Conservation (phyloP, 2,797 vertebrate genomes). For the Pagetopsis macropterus region DNA sequence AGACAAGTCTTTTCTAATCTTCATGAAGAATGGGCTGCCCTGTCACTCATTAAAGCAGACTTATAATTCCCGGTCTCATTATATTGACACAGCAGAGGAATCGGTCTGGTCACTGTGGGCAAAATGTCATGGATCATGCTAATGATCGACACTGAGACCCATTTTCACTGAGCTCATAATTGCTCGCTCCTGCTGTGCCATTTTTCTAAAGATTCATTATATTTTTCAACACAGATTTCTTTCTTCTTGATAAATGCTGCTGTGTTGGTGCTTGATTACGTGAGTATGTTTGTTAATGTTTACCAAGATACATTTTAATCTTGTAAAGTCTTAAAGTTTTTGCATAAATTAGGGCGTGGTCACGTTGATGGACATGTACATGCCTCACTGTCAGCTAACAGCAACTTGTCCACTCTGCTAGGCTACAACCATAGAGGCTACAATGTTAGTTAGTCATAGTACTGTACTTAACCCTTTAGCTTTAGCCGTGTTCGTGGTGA, state of each 20-base stretch:
- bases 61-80: constrained; percentile 56
- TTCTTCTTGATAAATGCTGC: constrained; percentile 23
- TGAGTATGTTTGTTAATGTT: constrained; percentile 23
- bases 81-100: constrained; percentile 53
- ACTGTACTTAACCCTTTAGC: too few species aligned
- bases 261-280: constrained; percentile 10
- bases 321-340: too few species aligned
- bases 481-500: too few species aligned
- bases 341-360: too few species aligned
- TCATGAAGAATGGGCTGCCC: constrained; percentile 39
- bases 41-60: constrained; percentile 67
- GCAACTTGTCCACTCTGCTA: too few species aligned
- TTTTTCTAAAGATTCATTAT: constrained; percentile 53
- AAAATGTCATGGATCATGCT: constrained; percentile 67
- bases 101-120: constrained; percentile 43
- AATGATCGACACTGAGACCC: constrained; percentile 55
- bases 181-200: constrained; percentile 52
- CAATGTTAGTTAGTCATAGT: too few species aligned
- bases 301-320: constrained; percentile 27
- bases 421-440: too few species aligned
- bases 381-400: too few species aligned
- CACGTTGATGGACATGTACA: too few species aligned
- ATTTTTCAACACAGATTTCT: constrained; percentile 4
- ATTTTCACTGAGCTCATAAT: constrained; percentile 64
- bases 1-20: constrained; percentile 53